phyloP scores from a whole-genome alignment of 1,140 invertebrate genomes.

The Zaprionus camerounensis region DNA sequence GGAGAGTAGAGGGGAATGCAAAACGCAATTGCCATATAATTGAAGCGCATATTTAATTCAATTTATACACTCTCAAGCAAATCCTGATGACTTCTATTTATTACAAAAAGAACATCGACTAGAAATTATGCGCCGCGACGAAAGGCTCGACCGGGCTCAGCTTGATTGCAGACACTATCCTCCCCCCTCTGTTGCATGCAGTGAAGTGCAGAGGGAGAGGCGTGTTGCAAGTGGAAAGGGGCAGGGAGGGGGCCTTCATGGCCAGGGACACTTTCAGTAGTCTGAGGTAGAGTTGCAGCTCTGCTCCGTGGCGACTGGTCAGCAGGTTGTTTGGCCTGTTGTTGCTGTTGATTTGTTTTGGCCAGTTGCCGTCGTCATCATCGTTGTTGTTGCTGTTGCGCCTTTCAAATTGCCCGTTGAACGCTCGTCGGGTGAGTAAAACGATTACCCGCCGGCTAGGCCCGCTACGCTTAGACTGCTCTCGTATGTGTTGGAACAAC shows the following conservation, averaged over 20 bases:
- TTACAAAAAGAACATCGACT: slow-evolving; percentile 53
- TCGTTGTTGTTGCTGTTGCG: slow-evolving; percentile 47
- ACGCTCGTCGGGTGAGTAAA: slow-evolving; percentile 76
- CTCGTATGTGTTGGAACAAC: slow-evolving; percentile 79
- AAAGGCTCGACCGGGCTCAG: slow-evolving; percentile 48
- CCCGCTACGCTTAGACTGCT: slow-evolving; percentile 56
- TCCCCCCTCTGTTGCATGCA: not conserved
- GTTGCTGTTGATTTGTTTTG: slow-evolving; percentile 71
- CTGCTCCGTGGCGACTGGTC: slow-evolving; percentile 54
- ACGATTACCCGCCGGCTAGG: slow-evolving; percentile 82
- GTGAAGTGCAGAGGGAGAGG: too few species aligned
- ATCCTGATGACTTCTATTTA: slow-evolving; percentile 58
- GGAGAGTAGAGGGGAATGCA: not conserved
- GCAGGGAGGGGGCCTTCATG: slow-evolving; percentile 4
- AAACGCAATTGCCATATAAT: slow-evolving; percentile 50
- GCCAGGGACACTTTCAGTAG: slow-evolving; percentile 60
- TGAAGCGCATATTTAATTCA: slow-evolving; percentile 58
- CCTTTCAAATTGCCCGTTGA: slow-evolving; percentile 72
- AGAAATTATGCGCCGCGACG: slow-evolving; percentile 65
- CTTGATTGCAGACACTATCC: slow-evolving; percentile 63
- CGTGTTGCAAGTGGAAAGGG: slow-evolving; percentile 4
- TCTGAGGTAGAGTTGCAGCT: slow-evolving; percentile 42
- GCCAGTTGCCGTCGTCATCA: slow-evolving; percentile 42
- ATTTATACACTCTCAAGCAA: slow-evolving; percentile 34
- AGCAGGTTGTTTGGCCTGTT: slow-evolving; percentile 67